Conservation (phyloP, 2,888 invertebrate genomes). For the Sialis lutaria region DNA sequence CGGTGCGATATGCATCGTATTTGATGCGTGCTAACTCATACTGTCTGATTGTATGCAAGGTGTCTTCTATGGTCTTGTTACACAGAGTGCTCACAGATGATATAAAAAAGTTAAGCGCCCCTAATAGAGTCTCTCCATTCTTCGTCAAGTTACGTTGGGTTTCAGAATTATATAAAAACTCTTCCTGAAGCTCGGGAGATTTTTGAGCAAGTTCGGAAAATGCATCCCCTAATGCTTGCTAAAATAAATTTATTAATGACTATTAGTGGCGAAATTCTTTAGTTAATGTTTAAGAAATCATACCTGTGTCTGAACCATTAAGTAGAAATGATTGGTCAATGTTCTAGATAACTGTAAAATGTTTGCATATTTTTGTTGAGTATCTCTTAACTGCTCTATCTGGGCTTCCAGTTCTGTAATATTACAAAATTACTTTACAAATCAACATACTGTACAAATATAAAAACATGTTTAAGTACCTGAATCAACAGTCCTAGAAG, state of each 20-base stretch:
- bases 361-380: slow-evolving; percentile 80
- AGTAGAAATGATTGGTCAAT: slow-evolving; percentile 74
- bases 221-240: slow-evolving; percentile 80
- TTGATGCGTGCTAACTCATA: slow-evolving; percentile 75
- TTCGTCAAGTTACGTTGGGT: slow-evolving; percentile 84
- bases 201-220: slow-evolving; percentile 93
- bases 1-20: slow-evolving; percentile 94
- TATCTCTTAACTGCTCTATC: slow-evolving; percentile 83
- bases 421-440: slow-evolving; percentile 3
- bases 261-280: neutral
- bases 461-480: slow-evolving; percentile 27
- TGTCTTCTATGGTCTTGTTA: slow-evolving; percentile 97
- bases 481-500: slow-evolving; percentile 75
- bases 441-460: neutral
- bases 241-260: slow-evolving; percentile 15
- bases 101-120: slow-evolving; percentile 91
- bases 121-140: slow-evolving; percentile 83
- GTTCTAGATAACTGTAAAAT: slow-evolving; percentile 73
- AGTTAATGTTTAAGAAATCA: slow-evolving; percentile 8
- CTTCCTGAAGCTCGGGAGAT: slow-evolving; percentile 87
- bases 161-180: slow-evolving; percentile 89
- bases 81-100: slow-evolving; percentile 90
- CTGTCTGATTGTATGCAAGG: slow-evolving; percentile 55
- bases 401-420: slow-evolving; percentile 74
- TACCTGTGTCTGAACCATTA: slow-evolving; percentile 66